Evolutionary conservation across 2,888 invertebrate genomes (phyloP), one percentile per base, ranked within the genome.

Genomic region (Drosophila rubida): DNA sequence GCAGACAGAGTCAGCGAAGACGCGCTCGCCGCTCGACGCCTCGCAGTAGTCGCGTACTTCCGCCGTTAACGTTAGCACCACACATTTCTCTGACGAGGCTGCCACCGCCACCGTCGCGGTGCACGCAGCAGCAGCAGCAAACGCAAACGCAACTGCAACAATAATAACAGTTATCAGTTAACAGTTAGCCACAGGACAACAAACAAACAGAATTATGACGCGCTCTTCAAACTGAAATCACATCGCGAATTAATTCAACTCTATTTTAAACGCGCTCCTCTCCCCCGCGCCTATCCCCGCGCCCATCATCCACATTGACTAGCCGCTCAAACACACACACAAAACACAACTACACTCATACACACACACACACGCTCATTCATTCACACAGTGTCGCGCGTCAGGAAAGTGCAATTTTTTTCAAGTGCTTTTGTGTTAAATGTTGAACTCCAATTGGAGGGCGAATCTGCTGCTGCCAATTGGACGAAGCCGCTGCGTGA

Each of bases 61-160:
- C 88, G 82, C 87, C 82, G 82, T 83, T 83, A 80, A 84, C 82
- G 82, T 83, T 83, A 83, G 88, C 87, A 88, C 87, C 81, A 82
- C 72, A 86, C 79, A 84, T 58, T 67, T 79, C 19, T 62, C 59
- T 70, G 85, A 81, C 81, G 68, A 73, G 68, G 74, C 74, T 78
- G 74, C 72, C 80, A 77, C 68, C 79, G 80, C 80, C 84, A 80
- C 78, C 83, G 84, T 81, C 80, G 84, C 80, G 80, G 74, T 80
- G 73, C 80, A 77, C 66, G 82, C 79, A 76, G 76, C 75, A 78
- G 77, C 60, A 76, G 68, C 76, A 71, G 46, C 51, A 51, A 50
- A 30, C 30, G 30, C 11, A 30, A 65, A 23, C 50, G 67, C 71
- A 69, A 51, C 6, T 39, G 72, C 65, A 67, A 55, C 57, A 75